Base-by-base conservation (phyloP, 2,113 vertebrate genomes). In the Stictonetta naevosa region DNA sequence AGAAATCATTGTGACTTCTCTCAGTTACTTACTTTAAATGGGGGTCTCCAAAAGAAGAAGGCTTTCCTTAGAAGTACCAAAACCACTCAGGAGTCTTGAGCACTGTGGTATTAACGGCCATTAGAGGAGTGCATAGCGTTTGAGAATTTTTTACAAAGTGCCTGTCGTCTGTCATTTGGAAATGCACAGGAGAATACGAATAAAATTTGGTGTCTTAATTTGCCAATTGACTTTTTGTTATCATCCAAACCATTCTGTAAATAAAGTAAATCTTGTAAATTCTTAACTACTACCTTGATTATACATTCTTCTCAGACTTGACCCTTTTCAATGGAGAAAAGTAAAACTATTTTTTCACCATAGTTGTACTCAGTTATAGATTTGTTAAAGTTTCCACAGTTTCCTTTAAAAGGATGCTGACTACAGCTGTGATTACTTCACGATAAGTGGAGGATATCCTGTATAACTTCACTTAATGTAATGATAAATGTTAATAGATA, bases 301-400 rank as follows among this genome's bases (percentile, higher is more conserved):
- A 13, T 29, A 42, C 7, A 1, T 5, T 3, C 29, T 29, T n/a
- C 83, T 67, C 66, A 16, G 52, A 0, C 1, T 2, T 11, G 25
- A 17, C 19, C 58, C 38, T 44, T 22, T 6, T 52, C 60, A 10
- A 6, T 42, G 31, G 8, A 6, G 13, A 17, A 21, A 33, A 5
- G 7, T 10, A 34, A 28, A 84, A 12, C 22, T 7, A 5, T 25
- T 63, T 53, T 48, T 67, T 59, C 38, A 42, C 46, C 74, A 20
- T 6, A 16, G 36, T 33, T n/a, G 28, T 44, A 2, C 60, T 25
- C 29, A 26, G 42, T 8, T 81, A 42, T 36, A 69, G 68, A 25
- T 63, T 16, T 59, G 44, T 40, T 64, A 6, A 34, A 58, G 36
- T 86, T 42, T 21, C n/a, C 14, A 73, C 55, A 50, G 53, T 50